phyloP scores from a whole-genome alignment of 2,888 invertebrate genomes.

The Scelioninae gen. 2 region DNA sequence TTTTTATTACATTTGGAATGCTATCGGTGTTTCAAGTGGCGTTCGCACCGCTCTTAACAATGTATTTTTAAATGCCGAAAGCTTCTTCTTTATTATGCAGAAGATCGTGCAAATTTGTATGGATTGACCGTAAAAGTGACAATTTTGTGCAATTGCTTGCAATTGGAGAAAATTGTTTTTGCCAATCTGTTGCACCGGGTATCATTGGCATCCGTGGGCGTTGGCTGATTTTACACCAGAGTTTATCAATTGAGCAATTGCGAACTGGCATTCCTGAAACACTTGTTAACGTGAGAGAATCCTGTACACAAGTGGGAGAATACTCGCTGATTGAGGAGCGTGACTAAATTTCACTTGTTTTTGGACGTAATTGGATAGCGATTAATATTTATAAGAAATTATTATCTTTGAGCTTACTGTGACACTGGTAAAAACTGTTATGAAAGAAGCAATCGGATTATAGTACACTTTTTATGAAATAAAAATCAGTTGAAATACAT shows the following conservation, averaged over 20 bases:
- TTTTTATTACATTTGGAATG: too few relatives aligned
- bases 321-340: constrained; percentile 16
- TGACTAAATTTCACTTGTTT: constrained; percentile 12
- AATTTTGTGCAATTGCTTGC: constrained; percentile 35
- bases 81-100: too few relatives aligned
- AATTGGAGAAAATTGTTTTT: constrained; percentile 49
- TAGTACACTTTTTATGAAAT: too few relatives aligned
- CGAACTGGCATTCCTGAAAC: constrained; percentile 67
- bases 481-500: too few relatives aligned
- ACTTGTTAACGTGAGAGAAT: constrained; percentile 63
- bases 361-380: too few relatives aligned
- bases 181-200: constrained; percentile 28
- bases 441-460: too few relatives aligned
- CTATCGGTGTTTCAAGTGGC: too few relatives aligned
- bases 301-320: constrained; percentile 6
- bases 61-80: too few relatives aligned
- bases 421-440: too few relatives aligned
- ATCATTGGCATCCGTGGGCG: constrained; percentile 58
- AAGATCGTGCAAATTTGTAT: constrained; percentile 2
- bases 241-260: constrained; percentile 54
- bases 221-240: constrained; percentile 68
- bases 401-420: too few relatives aligned
- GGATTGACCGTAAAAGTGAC: constrained; percentile 17
- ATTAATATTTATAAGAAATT: too few relatives aligned
- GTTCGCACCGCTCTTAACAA: too few relatives aligned